Percentiles rank a stretch among this genome's conserved stretches.
These are phyloP conservation scores for Sebastes iracundus DNA, from an alignment of 2,797 vertebrate species.

Conservation along the genomic window DNA sequence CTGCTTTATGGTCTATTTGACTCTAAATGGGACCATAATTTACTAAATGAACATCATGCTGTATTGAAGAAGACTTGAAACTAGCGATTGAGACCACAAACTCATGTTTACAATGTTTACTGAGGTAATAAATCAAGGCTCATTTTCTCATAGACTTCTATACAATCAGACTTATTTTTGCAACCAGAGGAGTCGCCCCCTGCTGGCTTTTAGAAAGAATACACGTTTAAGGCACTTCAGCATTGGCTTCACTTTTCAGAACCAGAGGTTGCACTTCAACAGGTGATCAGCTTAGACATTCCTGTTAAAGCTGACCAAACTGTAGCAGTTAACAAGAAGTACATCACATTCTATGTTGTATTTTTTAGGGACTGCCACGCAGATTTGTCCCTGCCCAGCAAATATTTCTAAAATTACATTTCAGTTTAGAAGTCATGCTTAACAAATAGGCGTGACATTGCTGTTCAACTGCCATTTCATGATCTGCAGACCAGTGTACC, in stretches of 20 bases:
- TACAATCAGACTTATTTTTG: no score
- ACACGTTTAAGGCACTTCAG: no score
- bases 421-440: background rate
- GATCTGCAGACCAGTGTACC: background rate
- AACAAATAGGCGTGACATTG: background rate
- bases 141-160: no score
- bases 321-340: background rate
- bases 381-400: background rate
- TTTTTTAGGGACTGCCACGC: background rate
- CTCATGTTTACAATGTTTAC: no score
- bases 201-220: no score
- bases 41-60: no score
- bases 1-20: no score
- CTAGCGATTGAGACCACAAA: no score
- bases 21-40: no score
- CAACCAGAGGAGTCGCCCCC: no score
- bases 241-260: no score
- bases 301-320: background rate
- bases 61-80: accelerated
- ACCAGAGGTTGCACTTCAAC: background rate
- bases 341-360: background rate
- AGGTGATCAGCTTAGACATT: background rate
- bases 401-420: background rate
- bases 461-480: background rate
- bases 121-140: no score